These are phyloP conservation scores for Drosophila cracens DNA, from an alignment of 2,888 invertebrate genomes.

Conservation along the genomic window DNA sequence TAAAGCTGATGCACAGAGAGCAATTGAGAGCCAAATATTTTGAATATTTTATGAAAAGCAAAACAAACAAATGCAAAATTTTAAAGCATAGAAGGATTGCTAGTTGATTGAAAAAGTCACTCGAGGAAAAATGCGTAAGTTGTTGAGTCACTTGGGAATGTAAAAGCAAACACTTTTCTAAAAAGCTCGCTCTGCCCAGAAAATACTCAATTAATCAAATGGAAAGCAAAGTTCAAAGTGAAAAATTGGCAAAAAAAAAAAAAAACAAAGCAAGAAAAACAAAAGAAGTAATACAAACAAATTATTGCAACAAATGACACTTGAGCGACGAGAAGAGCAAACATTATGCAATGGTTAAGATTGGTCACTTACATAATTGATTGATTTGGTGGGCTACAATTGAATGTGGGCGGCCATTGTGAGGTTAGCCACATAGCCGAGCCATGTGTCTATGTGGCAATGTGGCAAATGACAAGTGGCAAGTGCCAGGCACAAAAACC, in stretches of 20 bases:
- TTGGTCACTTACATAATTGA: constrained; percentile 68
- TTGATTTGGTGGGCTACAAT: constrained; percentile 73
- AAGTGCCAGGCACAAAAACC: constrained; percentile 41
- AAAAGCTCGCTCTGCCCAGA: neutral
- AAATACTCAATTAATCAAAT: constrained; percentile 28
- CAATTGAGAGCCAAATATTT: neutral
- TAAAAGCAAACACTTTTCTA: constrained; percentile 1
- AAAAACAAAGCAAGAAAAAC: neutral
- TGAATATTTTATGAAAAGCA: neutral
- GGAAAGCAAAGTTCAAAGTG: constrained; percentile 17
- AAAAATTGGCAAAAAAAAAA: neutral
- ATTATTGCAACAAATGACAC: constrained; percentile 4
- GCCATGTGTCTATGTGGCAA: constrained; percentile 32
- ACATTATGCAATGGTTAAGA: constrained; percentile 51
- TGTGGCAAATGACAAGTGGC: constrained; percentile 42
- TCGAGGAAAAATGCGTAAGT: neutral
- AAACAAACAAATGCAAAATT: neutral
- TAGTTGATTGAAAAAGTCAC: neutral
- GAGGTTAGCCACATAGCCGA: neutral
- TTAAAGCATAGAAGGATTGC: neutral
- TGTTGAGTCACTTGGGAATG: neutral
- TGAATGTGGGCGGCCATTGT: constrained; percentile 43
- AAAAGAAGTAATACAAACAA: constrained; percentile 13
- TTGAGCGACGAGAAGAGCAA: neutral
- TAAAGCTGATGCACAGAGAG: neutral